A percentile compares a stretch with the other conserved stretches of the same genome.
These are phyloP conservation scores for Pseudolaguvia tuberculata DNA, from an alignment of 2,113 vertebrate species.

Conservation along the genomic window DNA sequence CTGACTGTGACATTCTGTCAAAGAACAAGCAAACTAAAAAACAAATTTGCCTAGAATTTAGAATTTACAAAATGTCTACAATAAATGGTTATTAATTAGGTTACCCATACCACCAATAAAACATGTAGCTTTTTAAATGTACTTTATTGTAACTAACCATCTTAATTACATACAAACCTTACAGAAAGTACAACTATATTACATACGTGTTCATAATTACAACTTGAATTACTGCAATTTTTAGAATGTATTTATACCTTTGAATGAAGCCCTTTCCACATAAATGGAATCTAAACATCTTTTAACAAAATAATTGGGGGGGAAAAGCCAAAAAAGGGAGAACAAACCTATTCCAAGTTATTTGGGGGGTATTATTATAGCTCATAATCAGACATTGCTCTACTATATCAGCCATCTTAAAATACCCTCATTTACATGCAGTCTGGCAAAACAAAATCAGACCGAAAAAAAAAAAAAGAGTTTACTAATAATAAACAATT, in stretches of 20 bases:
- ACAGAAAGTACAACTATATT: conserved; percentile 62
- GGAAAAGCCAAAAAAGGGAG: background rate
- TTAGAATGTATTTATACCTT: conserved; percentile 24
- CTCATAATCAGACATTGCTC: background rate
- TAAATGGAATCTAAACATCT: conserved; percentile 14
- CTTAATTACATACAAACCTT: conserved; percentile 69
- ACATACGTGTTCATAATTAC: conserved; percentile 43
- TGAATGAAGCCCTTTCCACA: conserved; percentile 50
- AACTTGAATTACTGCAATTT: conserved; percentile 46
- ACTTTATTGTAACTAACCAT: conserved; percentile 65
- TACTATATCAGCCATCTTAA: background rate
- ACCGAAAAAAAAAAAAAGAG: background rate
- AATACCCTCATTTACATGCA: background rate
- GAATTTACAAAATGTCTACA: too few species aligned
- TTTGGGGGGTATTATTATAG: background rate
- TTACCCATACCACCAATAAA: background rate
- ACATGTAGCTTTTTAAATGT: conserved; percentile 26
- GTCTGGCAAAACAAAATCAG: background rate
- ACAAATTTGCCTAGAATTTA: too few species aligned
- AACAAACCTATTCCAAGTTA: background rate
- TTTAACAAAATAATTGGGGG: background rate
- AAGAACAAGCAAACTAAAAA: too few species aligned
- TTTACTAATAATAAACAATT: background rate
- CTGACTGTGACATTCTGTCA: too few species aligned
- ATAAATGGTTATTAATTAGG: too few species aligned